These are phyloP conservation scores for Lytechinus pictus DNA, from an alignment of 35 echinoderm and acorn worm genomes.

Conservation along the genomic window DNA sequence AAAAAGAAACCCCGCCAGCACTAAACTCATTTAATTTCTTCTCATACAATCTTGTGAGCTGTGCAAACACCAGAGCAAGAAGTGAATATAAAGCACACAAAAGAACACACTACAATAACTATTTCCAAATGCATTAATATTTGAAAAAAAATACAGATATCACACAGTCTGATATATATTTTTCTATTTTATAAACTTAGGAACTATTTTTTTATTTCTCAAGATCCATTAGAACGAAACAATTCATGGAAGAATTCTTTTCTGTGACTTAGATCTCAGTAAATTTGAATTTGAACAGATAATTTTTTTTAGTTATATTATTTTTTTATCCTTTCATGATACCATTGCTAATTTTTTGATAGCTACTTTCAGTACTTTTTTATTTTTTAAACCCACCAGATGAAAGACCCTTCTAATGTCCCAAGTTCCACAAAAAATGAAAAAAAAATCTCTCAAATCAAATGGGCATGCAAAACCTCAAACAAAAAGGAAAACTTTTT, in stretches of 20 bases:
- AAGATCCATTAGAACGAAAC: too few species aligned
- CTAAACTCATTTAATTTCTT: not conserved
- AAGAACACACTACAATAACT: not conserved
- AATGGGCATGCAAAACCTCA: slow-evolving; percentile 22
- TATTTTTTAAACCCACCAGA: not conserved
- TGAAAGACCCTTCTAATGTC: not conserved
- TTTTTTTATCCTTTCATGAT: not conserved
- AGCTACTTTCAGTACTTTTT: not conserved
- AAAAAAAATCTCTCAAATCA: not conserved
- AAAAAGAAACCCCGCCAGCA: not conserved
- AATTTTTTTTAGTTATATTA: not conserved
- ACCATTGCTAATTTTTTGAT: not conserved
- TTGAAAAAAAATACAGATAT: not conserved
- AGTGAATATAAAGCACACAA: not conserved
- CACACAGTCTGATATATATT: too few species aligned
- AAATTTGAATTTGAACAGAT: not conserved
- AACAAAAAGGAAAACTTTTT: not conserved
- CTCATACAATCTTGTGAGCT: not conserved
- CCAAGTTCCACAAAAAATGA: not conserved
- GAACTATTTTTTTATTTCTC: too few species aligned
- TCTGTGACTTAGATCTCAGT: not conserved
- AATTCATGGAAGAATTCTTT: too few species aligned
- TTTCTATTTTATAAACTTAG: too few species aligned
- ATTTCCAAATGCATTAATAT: not conserved
- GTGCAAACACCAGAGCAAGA: not conserved